phyloP scores from a whole-genome alignment of 1,140 invertebrate genomes.

The Cyrtorhinus lividipennis region DNA sequence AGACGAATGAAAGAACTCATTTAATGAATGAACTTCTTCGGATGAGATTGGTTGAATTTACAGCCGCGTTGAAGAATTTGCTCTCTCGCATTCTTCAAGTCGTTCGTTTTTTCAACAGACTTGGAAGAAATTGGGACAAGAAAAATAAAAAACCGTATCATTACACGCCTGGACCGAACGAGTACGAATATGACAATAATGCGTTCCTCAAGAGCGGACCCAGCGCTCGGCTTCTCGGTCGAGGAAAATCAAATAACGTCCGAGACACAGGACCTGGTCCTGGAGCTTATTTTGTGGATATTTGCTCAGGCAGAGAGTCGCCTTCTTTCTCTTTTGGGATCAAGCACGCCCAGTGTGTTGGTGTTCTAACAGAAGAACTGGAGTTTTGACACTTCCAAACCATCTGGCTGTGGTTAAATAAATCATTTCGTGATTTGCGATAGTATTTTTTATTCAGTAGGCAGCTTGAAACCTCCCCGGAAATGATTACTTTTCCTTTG shows the following conservation, averaged over 20 bases:
- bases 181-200: neutral
- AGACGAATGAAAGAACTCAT: no score
- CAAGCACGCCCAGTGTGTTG: neutral
- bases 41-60: no score
- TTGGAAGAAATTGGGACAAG: neutral
- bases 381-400: no score
- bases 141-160: neutral
- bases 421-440: no score
- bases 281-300: neutral
- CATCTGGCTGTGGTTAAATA: no score
- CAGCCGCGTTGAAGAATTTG: no score
- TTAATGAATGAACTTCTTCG: no score
- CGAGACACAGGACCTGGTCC: neutral
- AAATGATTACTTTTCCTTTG: no score
- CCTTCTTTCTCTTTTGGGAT: neutral
- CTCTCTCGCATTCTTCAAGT: no score
- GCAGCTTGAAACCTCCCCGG: no score
- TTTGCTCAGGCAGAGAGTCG: neutral
- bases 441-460: no score
- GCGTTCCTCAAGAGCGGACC: neutral
- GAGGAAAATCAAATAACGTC: neutral
- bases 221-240: neutral
- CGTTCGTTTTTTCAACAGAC: neutral
- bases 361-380: neutral
- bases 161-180: neutral